Evolutionary conservation across 2,113 vertebrate genomes (phyloP), one percentile per base, ranked within the genome.

Genomic region (Phylloscopus whistleri): DNA sequence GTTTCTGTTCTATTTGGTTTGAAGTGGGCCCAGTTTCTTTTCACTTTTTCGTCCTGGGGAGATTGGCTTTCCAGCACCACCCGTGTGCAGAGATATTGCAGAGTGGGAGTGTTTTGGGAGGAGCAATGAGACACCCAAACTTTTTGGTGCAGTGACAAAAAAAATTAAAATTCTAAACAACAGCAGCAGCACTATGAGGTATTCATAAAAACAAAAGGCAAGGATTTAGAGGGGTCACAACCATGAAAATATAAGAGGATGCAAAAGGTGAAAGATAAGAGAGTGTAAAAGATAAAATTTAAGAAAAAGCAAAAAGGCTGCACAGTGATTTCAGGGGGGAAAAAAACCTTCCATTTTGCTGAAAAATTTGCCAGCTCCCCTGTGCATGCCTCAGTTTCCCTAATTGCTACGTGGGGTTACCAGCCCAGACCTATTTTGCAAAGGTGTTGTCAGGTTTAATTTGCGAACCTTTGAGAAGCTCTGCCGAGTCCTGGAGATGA

Each of bases 401-500:
- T 95, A 90, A 93, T 91, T 95, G 93, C 94, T 90, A 79, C 39
- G 26, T 56, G 55, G 68, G 80, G 43, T 84, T 94, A 87, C 88
- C 90, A 92, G 81, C 76, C 63, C 73, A 84, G 96, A 93, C 95
- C 93, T 96, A 95, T 95, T 97, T 96, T 95, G 94, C 89, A 88
- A 94, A 94, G 93, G 92, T 94, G 93, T 94, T 96, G 93, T 94
- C 92, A 84, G 62, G 78, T 90, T 90, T 93, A 74, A 91, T 96
- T 95, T 93, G 90, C 8, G 80, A 92, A 89, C 78, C 87, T 96
- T 95, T 94, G 80, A 83, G 73, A 96, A 93, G 68, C 3, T 39
- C 87, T 84, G 84, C 0, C 33, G 72, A 93, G 89, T 63, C 85
- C 35, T 77, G 69, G 81, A 95, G 92, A 95, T 96, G 94, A 96